Conservation (phyloP, 35 echinoderm and acorn worm genomes). For the Acanthaster planci region DNA sequence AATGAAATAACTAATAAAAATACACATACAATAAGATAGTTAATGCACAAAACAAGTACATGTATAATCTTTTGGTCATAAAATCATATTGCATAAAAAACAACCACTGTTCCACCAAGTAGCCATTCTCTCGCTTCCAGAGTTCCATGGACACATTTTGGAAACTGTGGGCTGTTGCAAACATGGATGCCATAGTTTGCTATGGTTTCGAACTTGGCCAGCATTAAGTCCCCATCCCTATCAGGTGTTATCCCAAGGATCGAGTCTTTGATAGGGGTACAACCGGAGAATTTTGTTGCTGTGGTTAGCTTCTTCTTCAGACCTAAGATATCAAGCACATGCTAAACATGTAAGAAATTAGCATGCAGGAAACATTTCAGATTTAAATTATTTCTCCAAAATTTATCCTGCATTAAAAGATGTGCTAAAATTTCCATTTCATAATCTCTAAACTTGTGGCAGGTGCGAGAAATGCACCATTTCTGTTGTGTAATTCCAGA, state of each 20-base stretch:
- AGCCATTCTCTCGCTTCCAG: constrained; percentile 7
- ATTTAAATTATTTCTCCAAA: neutral
- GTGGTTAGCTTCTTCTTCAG: constrained; percentile 36
- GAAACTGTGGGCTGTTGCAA: constrained; percentile 1
- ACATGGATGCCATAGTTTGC: constrained; percentile 47
- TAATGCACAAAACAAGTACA: neutral
- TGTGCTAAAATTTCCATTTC: constrained; percentile 8
- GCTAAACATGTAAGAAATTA: constrained; percentile 1
- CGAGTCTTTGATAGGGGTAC: constrained; percentile 35
- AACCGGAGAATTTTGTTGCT: constrained; percentile 28
- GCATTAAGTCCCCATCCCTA: constrained; percentile 49
- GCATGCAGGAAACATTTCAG: constrained; percentile 12
- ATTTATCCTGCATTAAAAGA: constrained; percentile 1
- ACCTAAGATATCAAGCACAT: constrained; percentile 5
- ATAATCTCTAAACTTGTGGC: neutral
- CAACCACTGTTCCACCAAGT: neutral
- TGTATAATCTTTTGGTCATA: neutral
- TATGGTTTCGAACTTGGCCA: constrained; percentile 42
- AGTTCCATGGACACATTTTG: constrained; percentile 35
- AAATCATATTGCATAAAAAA: neutral
- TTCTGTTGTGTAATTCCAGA: neutral
- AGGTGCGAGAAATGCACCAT: neutral
- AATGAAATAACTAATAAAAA: neutral
- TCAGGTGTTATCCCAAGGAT: constrained; percentile 36
- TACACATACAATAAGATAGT: neutral